These are phyloP conservation scores for Eilema griseolum DNA, from an alignment of 2,888 invertebrate species.

Conservation along the genomic window DNA sequence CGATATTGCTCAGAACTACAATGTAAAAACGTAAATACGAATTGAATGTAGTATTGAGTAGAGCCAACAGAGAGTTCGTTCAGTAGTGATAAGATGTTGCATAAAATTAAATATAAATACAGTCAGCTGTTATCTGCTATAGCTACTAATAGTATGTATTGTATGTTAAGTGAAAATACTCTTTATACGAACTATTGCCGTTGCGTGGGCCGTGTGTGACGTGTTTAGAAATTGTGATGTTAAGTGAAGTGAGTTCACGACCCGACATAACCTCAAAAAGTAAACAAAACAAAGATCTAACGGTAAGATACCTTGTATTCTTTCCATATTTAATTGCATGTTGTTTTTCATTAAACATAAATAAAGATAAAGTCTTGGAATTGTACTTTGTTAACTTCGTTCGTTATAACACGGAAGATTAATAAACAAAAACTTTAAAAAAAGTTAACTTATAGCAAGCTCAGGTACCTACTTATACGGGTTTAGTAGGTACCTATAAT, in stretches of 20 bases:
- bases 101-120: slow-evolving; percentile 19
- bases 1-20: slow-evolving; percentile 29
- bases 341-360: not conserved
- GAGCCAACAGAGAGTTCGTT: slow-evolving; percentile 40
- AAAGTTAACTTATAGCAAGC: not conserved
- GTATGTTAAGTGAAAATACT: slow-evolving; percentile 32
- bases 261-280: slow-evolving; percentile 58
- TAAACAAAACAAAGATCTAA: slow-evolving; percentile 51
- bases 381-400: not conserved
- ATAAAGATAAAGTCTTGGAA: not conserved
- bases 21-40: slow-evolving; percentile 10
- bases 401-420: too few species aligned
- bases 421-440: not conserved
- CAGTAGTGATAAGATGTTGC: slow-evolving; percentile 7
- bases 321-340: slow-evolving; percentile 13
- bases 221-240: slow-evolving; percentile 23
- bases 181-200: slow-evolving; percentile 21
- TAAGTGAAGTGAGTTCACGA: slow-evolving; percentile 22
- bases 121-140: slow-evolving; percentile 50
- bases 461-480: too few species aligned
- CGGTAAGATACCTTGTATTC: slow-evolving; percentile 45
- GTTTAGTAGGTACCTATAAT: not conserved
- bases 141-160: slow-evolving; percentile 37
- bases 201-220: slow-evolving; percentile 16
- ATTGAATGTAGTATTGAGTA: slow-evolving; percentile 44